Base-by-base conservation (phyloP, 1,140 invertebrate genomes). In the Megalopta genalis region DNA sequence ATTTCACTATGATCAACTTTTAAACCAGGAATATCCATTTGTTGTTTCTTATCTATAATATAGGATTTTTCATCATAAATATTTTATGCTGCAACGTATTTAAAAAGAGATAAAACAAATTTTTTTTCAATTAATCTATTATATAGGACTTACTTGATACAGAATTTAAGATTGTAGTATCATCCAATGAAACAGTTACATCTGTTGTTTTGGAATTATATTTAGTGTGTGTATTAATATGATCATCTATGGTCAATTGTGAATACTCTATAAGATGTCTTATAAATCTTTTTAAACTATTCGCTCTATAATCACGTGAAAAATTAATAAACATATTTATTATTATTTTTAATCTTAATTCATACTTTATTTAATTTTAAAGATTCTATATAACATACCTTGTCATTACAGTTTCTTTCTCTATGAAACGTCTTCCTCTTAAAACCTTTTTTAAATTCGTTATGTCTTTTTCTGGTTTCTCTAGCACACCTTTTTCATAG, bases 201-300 rank as follows among this genome's bases (percentile, higher is more conserved):
- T 88, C 89, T 23, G 86, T 79, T 14, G 72, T 83, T 80, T 92
- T 93, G 59, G 82, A 82, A 37, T 70, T 84, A 72, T 86, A 84
- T 79, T 89, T 90, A 63, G 82, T 85, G 9, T 87, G 73, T 63
- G 85, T 75, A 82, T 87, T 90, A 66, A 91, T 94, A 87, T 93
- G 95, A 87, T 94, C 95, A 82, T 94, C 95, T 66, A 94, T 93
- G 71, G 93, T 93, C 91, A 94, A 93, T 86, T 97, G 97, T 1
- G 96, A 96, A 87, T 97, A 96, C 87, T 97, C 96, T 39, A 97
- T 95, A 32, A 98, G 95, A 91, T 95, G 96, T 83, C 96, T 94
- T 46, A 98, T 95, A 65, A 97, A 97, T 86, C 96, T 96, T 88
- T 98, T 98, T 77, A 99, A 94, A 93, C 97, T 98, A 90, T 98